Base-by-base conservation (phyloP, 2,888 invertebrate species). In the Lasioglossum leucozonium region DNA sequence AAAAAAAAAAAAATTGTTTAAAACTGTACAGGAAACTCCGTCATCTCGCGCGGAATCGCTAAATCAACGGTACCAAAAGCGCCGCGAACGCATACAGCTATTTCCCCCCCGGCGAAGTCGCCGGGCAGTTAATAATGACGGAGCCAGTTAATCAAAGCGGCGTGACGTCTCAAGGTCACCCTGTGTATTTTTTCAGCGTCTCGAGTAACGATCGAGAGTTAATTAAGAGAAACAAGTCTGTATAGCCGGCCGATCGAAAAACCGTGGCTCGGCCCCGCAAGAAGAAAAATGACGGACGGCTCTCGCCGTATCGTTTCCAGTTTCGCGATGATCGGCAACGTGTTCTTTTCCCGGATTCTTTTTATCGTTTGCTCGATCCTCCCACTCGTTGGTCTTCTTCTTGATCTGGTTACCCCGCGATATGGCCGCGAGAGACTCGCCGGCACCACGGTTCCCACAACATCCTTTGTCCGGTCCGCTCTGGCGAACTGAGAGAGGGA, bases 381-480 rank as follows among this genome's bases (percentile, higher is more conserved):
- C 37, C 74, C 42, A 30, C 71, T 42, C 34, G 37, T 30, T 65
- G 73, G 30, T 75, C 82, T 40, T 65, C 65, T 30, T 58, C 72
- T 55, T 55, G 55, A 4, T 47, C 58, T 51, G n/a, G 67, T 72
- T 47, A 40, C 47, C 34, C 55, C 77, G 77, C 77, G 84, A 76
- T 81, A 75, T 44, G 55, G 71, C 79, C 81, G 83, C 77, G 86
- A 88, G 89, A 89, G 88, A 89, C 89, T 84, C 84, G 62, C 34
- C 86, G 85, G 78, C 85, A 88, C 88, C 88, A 81, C 55, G 77
- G 84, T 91, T 91, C 91, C 90, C 90, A 90, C 89, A 92, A 89
- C 89, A 91, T 93, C 93, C 93, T 93, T 93, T 93, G 93, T 93
- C 93, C 91, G 86, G 88, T 86, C 89, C 82, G 81, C 65, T 55